A percentile compares a stretch with the other conserved stretches of the same genome.
Evolutionary conservation across 37 sponge, comb jelly and placozoan species (phyloP).

Genomic region (Petrosia ficiformis): DNA sequence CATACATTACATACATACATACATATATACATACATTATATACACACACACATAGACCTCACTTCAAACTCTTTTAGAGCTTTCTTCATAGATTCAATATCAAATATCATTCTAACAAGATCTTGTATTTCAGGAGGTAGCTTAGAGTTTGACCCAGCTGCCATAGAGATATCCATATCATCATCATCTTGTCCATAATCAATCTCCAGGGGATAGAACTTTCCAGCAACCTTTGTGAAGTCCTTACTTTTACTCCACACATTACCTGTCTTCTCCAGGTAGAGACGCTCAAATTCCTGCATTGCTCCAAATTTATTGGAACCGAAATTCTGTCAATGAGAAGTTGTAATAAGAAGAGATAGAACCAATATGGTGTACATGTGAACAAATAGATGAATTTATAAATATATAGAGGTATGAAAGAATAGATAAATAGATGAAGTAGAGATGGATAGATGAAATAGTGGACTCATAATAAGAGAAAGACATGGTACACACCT

Average conservation of each 20-base stretch:
- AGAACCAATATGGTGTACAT: too few relatives aligned
- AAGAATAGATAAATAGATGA: not conserved
- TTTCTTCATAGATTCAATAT: constrained; percentile 93
- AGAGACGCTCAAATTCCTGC: constrained; percentile 44
- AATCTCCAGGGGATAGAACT: constrained; percentile 97
- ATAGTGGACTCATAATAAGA: too few relatives aligned
- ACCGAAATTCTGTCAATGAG: constrained; percentile 18
- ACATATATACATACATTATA: not conserved
- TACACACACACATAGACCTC: not conserved
- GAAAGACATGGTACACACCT: constrained; percentile 51
- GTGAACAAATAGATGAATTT: too few relatives aligned
- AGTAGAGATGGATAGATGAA: not conserved
- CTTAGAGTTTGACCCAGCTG: constrained; percentile 73
- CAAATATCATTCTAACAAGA: constrained; percentile 88
- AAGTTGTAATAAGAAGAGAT: too few relatives aligned
- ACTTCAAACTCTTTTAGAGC: constrained; percentile 97
- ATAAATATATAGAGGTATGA: not conserved
- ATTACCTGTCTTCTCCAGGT: constrained; percentile 85
- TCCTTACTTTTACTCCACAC: constrained; percentile 40
- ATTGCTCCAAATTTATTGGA: constrained; percentile 36
- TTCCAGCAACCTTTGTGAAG: constrained; percentile 75
- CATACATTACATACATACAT: not conserved
- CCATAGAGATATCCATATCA: not conserved
- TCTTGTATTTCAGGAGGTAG: constrained; percentile 80
- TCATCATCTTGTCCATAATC: constrained; percentile 89